phyloP scores from a whole-genome alignment of 1,140 invertebrate species.

The Idris sp. region DNA sequence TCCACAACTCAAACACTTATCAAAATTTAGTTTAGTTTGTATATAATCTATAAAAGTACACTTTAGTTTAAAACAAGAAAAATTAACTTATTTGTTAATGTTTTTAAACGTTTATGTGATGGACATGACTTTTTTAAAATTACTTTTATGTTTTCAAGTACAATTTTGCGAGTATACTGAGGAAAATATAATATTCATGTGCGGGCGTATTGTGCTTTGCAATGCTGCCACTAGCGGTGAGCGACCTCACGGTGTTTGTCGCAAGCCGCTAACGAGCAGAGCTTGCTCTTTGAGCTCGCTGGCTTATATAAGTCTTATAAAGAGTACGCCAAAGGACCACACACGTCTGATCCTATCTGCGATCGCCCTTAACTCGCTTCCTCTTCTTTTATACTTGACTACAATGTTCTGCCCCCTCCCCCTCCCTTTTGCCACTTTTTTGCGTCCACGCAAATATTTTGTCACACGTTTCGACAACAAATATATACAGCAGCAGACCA shows the following conservation, averaged over 20 bases:
- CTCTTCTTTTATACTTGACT: conserved; percentile 62
- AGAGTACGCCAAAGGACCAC: conserved; percentile 77
- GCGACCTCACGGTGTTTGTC: conserved; percentile 72
- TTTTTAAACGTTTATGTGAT: no score
- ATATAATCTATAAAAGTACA: no score
- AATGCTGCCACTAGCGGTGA: conserved; percentile 49
- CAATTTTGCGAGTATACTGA: no score
- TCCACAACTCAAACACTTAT: no score
- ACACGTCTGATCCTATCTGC: conserved; percentile 78
- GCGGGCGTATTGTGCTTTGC: conserved; percentile 39
- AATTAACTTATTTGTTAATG: no score
- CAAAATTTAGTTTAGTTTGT: no score
- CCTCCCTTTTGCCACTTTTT: conserved; percentile 48
- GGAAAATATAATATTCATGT: conserved; percentile 46
- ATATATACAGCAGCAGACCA: no score
- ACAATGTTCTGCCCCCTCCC: conserved; percentile 57
- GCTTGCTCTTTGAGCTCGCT: conserved; percentile 66
- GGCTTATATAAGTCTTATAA: conserved; percentile 78
- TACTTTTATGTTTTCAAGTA: no score
- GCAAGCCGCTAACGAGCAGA: conserved; percentile 78
- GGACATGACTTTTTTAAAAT: no score
- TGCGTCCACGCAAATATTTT: conserved; percentile 49
- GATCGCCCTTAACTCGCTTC: conserved; percentile 64
- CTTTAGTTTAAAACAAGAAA: no score
- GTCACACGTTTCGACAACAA: conserved; percentile 39